phyloP scores from a whole-genome alignment of 2,797 vertebrate species.

The Chrysocyon brachyurus region DNA sequence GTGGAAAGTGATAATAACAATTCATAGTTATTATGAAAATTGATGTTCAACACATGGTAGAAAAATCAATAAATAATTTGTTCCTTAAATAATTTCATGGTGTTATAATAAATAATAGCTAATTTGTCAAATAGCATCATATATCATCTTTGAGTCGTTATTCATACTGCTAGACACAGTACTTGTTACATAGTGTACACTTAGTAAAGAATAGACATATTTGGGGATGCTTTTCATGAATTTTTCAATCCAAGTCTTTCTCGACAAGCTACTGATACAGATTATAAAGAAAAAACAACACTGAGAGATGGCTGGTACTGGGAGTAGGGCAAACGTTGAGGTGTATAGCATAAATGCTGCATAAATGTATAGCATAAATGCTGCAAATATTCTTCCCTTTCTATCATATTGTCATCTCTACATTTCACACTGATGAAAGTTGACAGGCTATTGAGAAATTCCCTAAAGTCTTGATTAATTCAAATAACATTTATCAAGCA shows the following conservation, averaged over 20 bases:
- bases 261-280: background rate
- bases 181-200: background rate
- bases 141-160: background rate
- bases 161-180: background rate
- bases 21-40: background rate
- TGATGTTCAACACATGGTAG: background rate
- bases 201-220: background rate
- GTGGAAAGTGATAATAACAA: background rate
- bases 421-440: background rate
- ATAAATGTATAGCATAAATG: background rate
- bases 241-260: background rate
- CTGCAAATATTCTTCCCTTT: background rate
- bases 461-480: background rate
- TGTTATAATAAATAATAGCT: background rate
- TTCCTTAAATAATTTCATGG: background rate
- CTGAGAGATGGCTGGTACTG: background rate
- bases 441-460: background rate
- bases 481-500: background rate
- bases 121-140: background rate
- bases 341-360: background rate
- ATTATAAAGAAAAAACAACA: background rate
- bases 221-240: background rate
- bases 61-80: background rate
- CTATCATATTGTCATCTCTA: background rate
- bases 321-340: background rate